Evolutionary conservation across 2,797 vertebrate genomes (phyloP).

Genomic region (Tragelaphus oryx): DNA sequence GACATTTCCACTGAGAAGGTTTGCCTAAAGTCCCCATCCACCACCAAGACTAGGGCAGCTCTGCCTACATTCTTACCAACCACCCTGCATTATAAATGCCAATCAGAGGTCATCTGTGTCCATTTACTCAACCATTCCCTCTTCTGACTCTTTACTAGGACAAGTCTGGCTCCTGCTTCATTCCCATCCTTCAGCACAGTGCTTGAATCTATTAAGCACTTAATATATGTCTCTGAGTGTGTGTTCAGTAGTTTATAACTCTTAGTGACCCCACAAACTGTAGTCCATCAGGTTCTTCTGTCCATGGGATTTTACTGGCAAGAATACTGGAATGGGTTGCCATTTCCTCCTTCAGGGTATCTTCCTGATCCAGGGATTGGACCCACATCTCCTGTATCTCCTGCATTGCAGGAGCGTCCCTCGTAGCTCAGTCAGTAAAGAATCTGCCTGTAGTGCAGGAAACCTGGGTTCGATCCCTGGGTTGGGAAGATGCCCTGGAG

Average conservation of each 20-base stretch:
- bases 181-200: not conserved
- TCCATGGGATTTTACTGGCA: not conserved
- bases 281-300: not conserved
- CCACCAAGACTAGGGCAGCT: not conserved
- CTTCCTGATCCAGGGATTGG: not conserved
- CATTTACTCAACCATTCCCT: not conserved
- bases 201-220: not conserved
- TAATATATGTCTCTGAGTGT: not conserved
- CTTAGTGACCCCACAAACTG: rapidly evolving
- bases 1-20: not conserved
- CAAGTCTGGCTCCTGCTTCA: not conserved
- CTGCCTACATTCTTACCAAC: not conserved
- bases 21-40: not conserved
- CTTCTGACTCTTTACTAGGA: not conserved
- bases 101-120: not conserved
- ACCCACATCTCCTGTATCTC: not conserved
- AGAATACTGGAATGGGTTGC: not conserved
- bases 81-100: not conserved
- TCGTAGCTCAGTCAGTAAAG: no score
- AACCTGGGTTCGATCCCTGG: no score
- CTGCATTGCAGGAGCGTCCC: not conserved
- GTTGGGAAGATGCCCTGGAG: no score
- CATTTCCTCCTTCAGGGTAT: not conserved
- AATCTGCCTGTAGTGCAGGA: no score
- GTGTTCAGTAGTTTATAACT: rapidly evolving